Base-by-base conservation (phyloP, 2,797 vertebrate species). In the Rhyacichthys aspro region DNA sequence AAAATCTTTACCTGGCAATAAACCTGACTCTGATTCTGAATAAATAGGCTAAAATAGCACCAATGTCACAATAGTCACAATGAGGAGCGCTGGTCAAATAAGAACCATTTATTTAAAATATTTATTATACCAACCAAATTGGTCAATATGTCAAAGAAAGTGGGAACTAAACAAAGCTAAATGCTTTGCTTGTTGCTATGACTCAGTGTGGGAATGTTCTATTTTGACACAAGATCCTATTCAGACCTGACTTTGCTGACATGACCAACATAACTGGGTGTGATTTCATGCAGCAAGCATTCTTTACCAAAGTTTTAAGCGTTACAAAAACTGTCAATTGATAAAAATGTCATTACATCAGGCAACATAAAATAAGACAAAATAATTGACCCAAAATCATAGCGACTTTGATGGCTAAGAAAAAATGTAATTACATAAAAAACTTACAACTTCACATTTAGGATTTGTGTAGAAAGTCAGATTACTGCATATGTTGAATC, bases 181-280 rank as follows among this genome's bases (percentile, higher is more conserved):
- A 19, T n/a, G n/a, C n/a, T n/a, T n/a, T n/a, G n/a, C n/a, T n/a
- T n/a, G n/a, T n/a, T n/a, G 19, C 23, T n/a, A 46, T n/a, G 23
- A 28, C 23, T 28, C 2, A 28, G 4, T 28, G 23, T 6, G 23
- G 3, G 23, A 28, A 23, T 46, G 23, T 47, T n/a, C 15, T 11
- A 16, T 11, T 37, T 52, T 52, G 36, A 52, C 17, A 52, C 48
- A 38, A 34, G n/a, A 34, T 49, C 47, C 47, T 49, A 17, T 34
- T 49, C 32, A 36, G 33, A 34, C 45, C 4, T 47, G 5, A n/a
- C 28, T 33, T 47, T 32, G 19, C 32, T 16, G 11, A 49, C 32
- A 16, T n/a, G 15, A 9, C 3, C 32, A 49, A 14, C 28, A 49
- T 15, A 34, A 9, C 47, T 11, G 16, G 15, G 32, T 14, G 47